Conservation (phyloP, 2,113 vertebrate genomes). For the Gracilinanus agilis region DNA sequence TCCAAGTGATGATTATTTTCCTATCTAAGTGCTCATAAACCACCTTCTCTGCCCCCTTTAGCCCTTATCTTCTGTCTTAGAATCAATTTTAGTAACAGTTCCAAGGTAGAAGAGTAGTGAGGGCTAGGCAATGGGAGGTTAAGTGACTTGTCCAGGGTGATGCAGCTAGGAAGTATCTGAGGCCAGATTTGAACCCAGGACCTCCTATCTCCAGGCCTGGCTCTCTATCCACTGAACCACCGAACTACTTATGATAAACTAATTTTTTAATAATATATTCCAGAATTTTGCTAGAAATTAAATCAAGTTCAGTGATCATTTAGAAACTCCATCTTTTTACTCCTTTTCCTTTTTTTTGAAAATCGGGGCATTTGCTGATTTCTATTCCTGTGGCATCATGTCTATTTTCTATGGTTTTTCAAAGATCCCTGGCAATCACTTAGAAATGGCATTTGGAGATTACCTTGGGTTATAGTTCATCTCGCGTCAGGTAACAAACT, state of each 20-base stretch:
- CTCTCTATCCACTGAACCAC: too few species aligned
- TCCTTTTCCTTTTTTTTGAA: neutral
- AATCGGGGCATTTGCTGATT: neutral
- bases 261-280: neutral
- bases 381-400: neutral
- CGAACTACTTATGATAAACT: too few species aligned
- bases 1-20: neutral
- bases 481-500: neutral
- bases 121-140: too few species aligned
- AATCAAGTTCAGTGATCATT: neutral
- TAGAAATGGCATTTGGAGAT: neutral
- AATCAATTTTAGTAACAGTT: too few species aligned
- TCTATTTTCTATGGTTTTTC: neutral
- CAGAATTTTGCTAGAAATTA: neutral
- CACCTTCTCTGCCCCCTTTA: neutral
- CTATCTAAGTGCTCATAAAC: neutral
- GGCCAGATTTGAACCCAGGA: too few species aligned
- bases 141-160: too few species aligned
- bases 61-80: too few species aligned
- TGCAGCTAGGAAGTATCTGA: too few species aligned
- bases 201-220: too few species aligned
- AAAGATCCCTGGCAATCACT: neutral
- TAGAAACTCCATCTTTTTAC: neutral
- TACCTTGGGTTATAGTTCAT: neutral
- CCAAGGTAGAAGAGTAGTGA: too few species aligned